Evolutionary conservation across 2,113 vertebrate species (phyloP).

Genomic region (Caranx ignobilis): DNA sequence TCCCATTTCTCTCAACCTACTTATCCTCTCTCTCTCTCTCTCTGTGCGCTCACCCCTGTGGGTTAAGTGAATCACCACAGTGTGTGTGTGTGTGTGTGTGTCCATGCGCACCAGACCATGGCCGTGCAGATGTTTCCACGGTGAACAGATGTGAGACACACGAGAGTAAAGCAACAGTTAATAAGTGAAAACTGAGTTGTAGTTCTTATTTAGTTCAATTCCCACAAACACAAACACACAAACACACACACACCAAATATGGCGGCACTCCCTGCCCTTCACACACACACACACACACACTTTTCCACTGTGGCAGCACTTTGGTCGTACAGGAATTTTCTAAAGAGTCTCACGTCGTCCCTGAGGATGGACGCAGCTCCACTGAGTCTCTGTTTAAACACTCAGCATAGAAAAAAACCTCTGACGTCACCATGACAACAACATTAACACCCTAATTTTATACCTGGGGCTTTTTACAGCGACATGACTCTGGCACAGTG

Average conservation of each 20-base stretch:
- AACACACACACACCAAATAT: conserved; percentile 43
- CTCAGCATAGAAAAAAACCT: no score
- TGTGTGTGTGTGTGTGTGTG: background rate
- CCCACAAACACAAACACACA: background rate
- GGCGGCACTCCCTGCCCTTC: conserved; percentile 38
- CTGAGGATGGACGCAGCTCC: background rate
- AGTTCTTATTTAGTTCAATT: background rate
- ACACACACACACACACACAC: conserved; percentile 48
- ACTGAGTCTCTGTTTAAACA: no score
- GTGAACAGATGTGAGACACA: conserved; percentile 33
- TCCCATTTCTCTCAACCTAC: conserved; percentile 31
- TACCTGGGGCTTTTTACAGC: no score
- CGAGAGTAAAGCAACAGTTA: conserved; percentile 24
- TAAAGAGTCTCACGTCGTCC: conserved; percentile 45
- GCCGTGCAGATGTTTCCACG: conserved; percentile 24
- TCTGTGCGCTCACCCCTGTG: background rate
- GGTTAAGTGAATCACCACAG: conserved; percentile 36
- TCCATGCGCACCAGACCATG: conserved; percentile 14
- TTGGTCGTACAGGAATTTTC: conserved; percentile 76
- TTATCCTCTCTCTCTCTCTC: conserved; percentile 26
- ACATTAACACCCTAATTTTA: no score
- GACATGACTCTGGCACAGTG: no score
- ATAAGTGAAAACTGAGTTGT: conserved; percentile 34
- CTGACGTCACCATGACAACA: no score
- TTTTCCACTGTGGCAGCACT: conserved; percentile 71